Conservation (phyloP, 2,113 vertebrate genomes). For the Heteronetta atricapilla region DNA sequence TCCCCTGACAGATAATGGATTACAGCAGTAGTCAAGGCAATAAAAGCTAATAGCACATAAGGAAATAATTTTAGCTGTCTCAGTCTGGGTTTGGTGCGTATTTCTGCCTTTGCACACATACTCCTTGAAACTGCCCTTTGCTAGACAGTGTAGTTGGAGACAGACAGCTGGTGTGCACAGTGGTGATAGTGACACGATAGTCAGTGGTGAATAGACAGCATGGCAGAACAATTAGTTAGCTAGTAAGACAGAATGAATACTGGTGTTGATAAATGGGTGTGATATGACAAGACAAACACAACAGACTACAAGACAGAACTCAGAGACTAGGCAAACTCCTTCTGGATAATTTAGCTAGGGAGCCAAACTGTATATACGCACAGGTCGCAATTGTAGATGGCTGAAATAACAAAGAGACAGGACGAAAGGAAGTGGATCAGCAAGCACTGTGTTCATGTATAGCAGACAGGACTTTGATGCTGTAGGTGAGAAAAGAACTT, state of each 20-base stretch:
- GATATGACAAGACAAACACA: neutral
- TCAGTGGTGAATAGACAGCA: neutral
- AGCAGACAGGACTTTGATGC: neutral
- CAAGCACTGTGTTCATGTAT: neutral
- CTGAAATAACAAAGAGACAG: neutral
- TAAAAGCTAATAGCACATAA: neutral
- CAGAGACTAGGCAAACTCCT: neutral
- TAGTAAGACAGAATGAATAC: neutral
- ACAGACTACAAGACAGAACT: neutral
- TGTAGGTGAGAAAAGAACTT: neutral
- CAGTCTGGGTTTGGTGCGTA: fast-evolving
- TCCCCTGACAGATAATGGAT: neutral
- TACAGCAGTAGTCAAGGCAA: neutral
- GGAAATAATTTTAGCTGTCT: neutral
- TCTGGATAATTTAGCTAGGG: neutral
- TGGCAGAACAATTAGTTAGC: neutral
- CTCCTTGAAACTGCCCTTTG: neutral
- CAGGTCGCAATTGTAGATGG: neutral
- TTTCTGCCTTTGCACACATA: neutral
- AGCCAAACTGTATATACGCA: neutral
- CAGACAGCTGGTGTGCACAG: neutral
- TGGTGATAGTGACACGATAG: too few species aligned
- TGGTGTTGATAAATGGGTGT: neutral
- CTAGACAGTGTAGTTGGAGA: neutral
- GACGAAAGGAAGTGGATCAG: neutral